Base-by-base conservation (phyloP, 2,888 invertebrate species). In the Acrobeloides nanus region DNA sequence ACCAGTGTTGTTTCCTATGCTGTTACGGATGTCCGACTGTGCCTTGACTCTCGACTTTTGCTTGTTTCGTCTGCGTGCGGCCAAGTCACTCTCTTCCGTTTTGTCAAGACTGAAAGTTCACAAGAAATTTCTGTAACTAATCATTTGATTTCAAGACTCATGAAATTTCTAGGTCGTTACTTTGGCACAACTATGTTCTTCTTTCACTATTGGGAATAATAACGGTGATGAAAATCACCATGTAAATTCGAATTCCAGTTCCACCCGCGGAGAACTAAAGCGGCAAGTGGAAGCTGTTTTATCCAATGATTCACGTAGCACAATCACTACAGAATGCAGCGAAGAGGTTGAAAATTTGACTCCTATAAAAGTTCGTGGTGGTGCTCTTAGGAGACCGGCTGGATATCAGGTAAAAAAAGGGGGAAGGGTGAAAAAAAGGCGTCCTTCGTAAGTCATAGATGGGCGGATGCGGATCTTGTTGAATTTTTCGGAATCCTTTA, bases 31-130 rank as follows among this genome's bases (percentile, higher is more conserved):
- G 52, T 71, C 7, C 61, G 67, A 41, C 33, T 97, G 72, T 93
- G 92, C 77, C 85, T 89, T 12, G 93, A 95, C 80, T 90, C 90
- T 71, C 81, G 87, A 43, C 81, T 84, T 69, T 81, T 97, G 68
- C 85, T 86, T 62, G 83, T 93, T 45, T 90, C 90, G 52, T 88
- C 90, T 44, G 84, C 87, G 51, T 86, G 88, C 72, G 85, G 86
- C 57, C 92, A 95, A 80, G 87, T 95, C 64, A 83, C 93, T 73
- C 81, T 93, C 51, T 95, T 92, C 81, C 87, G 87, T 77, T 97
- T 92, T 80, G 84, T 86, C 73, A 92, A 90, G 79, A 81, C 83
- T 55, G 95, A 97, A 76, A 82, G 83, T 64, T 83, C 82, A 12
- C 59, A 72, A 34, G 77, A 79, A 44, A 84, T 85, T 46, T 81